A percentile compares a stretch with the other conserved stretches of the same genome.
These are phyloP conservation scores for Steinernema carpocapsae DNA, from an alignment of 2,888 invertebrate species.

Conservation along the genomic window DNA sequence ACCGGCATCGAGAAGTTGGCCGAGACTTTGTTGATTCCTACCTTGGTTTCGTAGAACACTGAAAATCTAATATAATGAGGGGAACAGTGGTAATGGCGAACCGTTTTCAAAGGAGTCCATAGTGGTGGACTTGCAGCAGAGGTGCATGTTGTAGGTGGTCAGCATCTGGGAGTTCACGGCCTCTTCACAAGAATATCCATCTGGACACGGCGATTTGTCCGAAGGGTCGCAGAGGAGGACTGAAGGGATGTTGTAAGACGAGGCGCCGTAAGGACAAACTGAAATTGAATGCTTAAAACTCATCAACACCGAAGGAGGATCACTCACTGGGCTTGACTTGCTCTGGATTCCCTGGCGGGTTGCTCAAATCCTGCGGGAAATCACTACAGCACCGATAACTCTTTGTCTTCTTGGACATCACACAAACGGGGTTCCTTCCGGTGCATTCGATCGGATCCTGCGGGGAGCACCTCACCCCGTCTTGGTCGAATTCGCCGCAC, in stretches of 20 bases:
- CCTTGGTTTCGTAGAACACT: constrained; percentile 62
- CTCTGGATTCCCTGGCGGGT: constrained; percentile 57
- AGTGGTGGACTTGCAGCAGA: constrained; percentile 57
- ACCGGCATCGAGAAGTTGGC: constrained; percentile 58
- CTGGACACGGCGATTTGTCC: constrained; percentile 56
- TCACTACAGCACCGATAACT: constrained; percentile 58
- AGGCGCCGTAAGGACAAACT: constrained; percentile 59
- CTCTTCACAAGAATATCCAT: constrained; percentile 43
- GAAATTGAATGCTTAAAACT: not conserved
- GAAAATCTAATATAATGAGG: constrained; percentile 12
- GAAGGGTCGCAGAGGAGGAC: constrained; percentile 57
- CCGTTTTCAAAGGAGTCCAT: constrained; percentile 58
- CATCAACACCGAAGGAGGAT: not conserved
- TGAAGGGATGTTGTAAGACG: constrained; percentile 57
- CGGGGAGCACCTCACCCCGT: constrained; percentile 58
- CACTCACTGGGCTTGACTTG: constrained; percentile 58
- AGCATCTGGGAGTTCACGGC: constrained; percentile 59
- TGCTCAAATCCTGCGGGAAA: constrained; percentile 54
- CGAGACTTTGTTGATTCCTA: constrained; percentile 60
- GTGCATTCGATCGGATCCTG: constrained; percentile 61
- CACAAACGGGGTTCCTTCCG: constrained; percentile 57
- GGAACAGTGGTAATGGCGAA: not conserved
- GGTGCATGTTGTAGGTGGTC: constrained; percentile 59
- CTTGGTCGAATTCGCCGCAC: constrained; percentile 54
- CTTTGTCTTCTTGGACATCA: constrained; percentile 51